Conservation (phyloP, 2,888 invertebrate genomes). For the Noctua janthina region DNA sequence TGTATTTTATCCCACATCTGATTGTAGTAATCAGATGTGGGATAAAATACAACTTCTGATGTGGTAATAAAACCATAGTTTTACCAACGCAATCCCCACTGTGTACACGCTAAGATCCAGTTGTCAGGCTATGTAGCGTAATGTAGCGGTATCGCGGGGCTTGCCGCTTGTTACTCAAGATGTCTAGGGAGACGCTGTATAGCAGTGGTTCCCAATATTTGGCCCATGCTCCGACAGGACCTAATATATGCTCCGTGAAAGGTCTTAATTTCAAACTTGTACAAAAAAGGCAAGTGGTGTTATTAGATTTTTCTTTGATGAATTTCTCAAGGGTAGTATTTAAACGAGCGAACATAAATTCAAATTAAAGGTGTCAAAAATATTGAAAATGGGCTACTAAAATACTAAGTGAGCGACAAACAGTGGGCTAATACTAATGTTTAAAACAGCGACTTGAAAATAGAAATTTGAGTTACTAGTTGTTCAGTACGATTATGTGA, state of each 20-base stretch:
- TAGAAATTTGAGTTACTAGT: no score
- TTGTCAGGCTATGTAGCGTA: slow-evolving; percentile 43
- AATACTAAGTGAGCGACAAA: no score
- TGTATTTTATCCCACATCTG: not conserved
- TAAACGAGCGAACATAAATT: no score
- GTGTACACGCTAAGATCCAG: slow-evolving; percentile 8
- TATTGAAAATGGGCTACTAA: no score
- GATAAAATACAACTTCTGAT: not conserved
- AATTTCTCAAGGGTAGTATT: no score
- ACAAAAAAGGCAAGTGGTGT: not conserved
- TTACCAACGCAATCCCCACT: not conserved
- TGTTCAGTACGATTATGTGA: no score
- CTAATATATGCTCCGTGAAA: not conserved
- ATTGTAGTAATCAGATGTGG: no score
- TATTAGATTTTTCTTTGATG: not conserved
- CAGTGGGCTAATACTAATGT: no score
- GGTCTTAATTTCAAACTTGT: not conserved
- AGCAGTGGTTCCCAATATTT: not conserved
- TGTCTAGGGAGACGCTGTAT: slow-evolving; percentile 56
- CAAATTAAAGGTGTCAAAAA: no score
- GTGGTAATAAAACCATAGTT: not conserved
- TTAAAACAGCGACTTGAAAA: no score
- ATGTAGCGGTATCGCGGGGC: slow-evolving; percentile 40
- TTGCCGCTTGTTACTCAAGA: slow-evolving; percentile 62
- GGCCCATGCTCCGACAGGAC: not conserved